Base-by-base conservation (phyloP, 2,888 invertebrate genomes). In the Lepidonotus clava region DNA sequence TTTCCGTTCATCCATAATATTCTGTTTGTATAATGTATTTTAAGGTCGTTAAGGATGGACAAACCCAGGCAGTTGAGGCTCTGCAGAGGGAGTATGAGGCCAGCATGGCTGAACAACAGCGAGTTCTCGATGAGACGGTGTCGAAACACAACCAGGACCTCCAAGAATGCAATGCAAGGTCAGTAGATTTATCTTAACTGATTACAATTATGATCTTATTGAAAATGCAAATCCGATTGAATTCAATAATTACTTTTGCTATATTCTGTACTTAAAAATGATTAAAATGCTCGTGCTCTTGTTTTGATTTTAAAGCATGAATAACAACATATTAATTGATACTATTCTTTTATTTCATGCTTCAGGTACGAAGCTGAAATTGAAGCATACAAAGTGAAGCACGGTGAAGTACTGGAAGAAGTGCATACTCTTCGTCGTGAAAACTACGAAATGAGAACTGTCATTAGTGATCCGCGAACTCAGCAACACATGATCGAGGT, bases 361-460 rank as follows among this genome's bases (percentile, higher is more conserved):
- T n/a, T 0, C 80, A 80, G 80, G 2, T 24, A 46, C 21, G 80
- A 80, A 32, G 80, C 80, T 18, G 80, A 80, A 46, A 0, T 80
- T 2, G 80, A 32, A 0, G 41, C 28, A 6, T 80, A 80, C 46
- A 80, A 46, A 80, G 46, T 46, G 80, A 80, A 80, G 32, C 80
- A 80, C 21, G 41, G 46, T 1, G 80, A 80, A 46, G 28, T 80
- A 11, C 51, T 80, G 80, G 80, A 80, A 1, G 80, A 80, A 21
- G 80, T 80, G 2, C 80, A 80, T 24, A 80, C 80, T 1, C 80
- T 80, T 24, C 80, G 80, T 24, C 41, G 80, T 24, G 80, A 80
- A 18, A 80, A 80, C 21, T 80, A 80, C 24, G 80, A 80, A 28
- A 80, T 80, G 80, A 11, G 80, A 21, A 80, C 80, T 24, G 51